A percentile compares a stretch with the other conserved stretches of the same genome.
Evolutionary conservation across 2,797 vertebrate genomes (phyloP).

Genomic region (Danionella dracula): DNA sequence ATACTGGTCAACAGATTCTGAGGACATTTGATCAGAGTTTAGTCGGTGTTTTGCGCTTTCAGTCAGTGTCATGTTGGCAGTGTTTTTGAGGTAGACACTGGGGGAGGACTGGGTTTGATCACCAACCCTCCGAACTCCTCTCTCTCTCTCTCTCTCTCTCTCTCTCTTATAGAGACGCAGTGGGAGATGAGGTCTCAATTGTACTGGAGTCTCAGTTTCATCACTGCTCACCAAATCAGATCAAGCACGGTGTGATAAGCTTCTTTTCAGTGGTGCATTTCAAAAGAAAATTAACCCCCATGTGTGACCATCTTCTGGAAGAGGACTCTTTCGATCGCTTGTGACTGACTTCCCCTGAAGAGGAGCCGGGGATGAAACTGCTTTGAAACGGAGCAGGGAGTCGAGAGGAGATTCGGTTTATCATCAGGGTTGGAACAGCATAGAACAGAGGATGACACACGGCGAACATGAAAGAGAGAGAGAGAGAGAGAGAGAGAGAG

Average conservation of each 20-base stretch:
- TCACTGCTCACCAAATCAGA: constrained; percentile 40
- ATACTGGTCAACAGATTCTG: constrained; percentile 29
- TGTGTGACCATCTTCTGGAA: constrained; percentile 46
- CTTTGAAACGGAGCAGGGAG: constrained; percentile 8
- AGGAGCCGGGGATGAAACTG: constrained; percentile 38
- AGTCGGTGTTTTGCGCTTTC: constrained; percentile 31
- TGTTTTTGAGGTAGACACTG: constrained; percentile 43
- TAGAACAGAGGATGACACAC: background rate
- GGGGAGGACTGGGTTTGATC: constrained; percentile 38
- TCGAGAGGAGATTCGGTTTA: background rate
- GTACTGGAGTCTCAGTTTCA: constrained; percentile 50
- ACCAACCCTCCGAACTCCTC: constrained; percentile 4
- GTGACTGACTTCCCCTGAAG: constrained; percentile 18
- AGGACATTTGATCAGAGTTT: constrained; percentile 21
- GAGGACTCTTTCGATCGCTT: constrained; percentile 3
- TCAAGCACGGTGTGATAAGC: constrained; percentile 43
- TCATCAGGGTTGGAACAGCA: background rate
- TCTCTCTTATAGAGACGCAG: constrained; percentile 4
- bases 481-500: background rate
- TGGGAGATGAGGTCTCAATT: constrained; percentile 27
- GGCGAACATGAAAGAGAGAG: background rate
- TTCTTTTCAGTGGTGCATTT: constrained; percentile 41
- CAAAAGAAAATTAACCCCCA: constrained; percentile 48
- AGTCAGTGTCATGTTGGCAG: constrained; percentile 63
- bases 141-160: too few species aligned